Base-by-base conservation (phyloP, 2,797 vertebrate species). In the Chaenodraco wilsoni region DNA sequence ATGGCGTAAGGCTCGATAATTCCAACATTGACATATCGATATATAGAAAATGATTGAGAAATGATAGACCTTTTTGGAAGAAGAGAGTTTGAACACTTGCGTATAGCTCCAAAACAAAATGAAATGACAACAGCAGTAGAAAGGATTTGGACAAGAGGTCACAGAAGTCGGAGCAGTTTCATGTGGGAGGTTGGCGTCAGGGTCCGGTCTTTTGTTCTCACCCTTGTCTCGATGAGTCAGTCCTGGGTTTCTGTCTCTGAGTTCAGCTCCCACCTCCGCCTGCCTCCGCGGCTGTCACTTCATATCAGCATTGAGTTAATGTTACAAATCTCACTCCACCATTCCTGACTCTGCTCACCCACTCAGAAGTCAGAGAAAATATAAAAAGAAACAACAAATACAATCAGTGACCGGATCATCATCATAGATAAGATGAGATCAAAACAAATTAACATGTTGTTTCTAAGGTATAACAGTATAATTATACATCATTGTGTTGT, bases 211-310 rank as follows among this genome's bases (percentile, higher is more conserved):
- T 58, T 23, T 23, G 33, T 69, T 66, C 61, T 78, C 70, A 45
- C 19, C 66, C 21, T 64, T 81, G 78, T 85, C 74, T 84, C 50
- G 7, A 15, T 84, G 81, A 75, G 81, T 88, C 79, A 82, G 65
- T 49, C 61, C 64, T 19, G 12, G 37, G 40, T 82, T 62, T 84
- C 17, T 72, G 27, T 74, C 43, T 67, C 14, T 27, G 71, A 60
- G 57, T 62, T 82, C 61, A 61, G 27, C 65, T 79, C 64, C 63
- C 40, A 46, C 69, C 79, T 70, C 81, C 65, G 77, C 51, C 82
- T 74, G 63, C 75, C 74, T 73, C 81, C 71, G 54, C 71, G 31
- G 69, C 84, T 90, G 92, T 90, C 91, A 84, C 72, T 68, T 51
- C 63, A 23, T 19, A 88, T 91, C 79, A 88, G 72, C 73, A 59